Percentiles rank a stretch among this genome's conserved stretches.
Conservation (phyloP, 1,140 invertebrate genomes). For the Paraescarpia echinospica region DNA sequence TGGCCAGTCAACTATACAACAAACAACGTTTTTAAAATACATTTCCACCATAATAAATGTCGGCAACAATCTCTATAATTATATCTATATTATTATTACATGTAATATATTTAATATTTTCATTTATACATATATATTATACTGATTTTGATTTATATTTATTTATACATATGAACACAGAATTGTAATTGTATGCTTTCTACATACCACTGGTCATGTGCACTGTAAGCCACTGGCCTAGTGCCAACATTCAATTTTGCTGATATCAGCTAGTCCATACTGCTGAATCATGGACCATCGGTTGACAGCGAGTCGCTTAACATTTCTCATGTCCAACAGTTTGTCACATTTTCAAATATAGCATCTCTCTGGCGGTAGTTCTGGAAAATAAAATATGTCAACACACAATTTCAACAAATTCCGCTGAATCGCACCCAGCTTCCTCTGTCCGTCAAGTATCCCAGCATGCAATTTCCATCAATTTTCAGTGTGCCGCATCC, state of each 20-base stretch:
- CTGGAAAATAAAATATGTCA: neutral
- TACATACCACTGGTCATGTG: slow-evolving; percentile 4
- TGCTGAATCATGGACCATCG: neutral
- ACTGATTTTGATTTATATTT: neutral
- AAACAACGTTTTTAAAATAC: slow-evolving; percentile 1
- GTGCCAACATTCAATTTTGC: neutral
- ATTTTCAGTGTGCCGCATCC: neutral
- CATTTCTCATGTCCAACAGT: neutral
- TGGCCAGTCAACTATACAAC: neutral
- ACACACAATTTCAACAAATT: neutral
- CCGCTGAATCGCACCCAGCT: neutral
- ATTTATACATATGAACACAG: neutral
- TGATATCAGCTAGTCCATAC: neutral
- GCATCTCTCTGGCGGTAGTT: neutral
- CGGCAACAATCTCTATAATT: neutral
- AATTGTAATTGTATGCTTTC: neutral
- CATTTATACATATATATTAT: neutral
- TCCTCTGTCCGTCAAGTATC: neutral
- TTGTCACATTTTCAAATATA: slow-evolving; percentile 1
- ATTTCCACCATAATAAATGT: neutral
- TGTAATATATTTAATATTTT: neutral
- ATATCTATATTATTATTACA: neutral
- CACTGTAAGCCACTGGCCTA: neutral
- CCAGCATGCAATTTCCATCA: neutral
- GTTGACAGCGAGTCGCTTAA: neutral